A percentile compares a stretch with the other conserved stretches of the same genome.
Evolutionary conservation across 2,888 invertebrate species (phyloP).

Genomic region (Anthophora plumipes): DNA sequence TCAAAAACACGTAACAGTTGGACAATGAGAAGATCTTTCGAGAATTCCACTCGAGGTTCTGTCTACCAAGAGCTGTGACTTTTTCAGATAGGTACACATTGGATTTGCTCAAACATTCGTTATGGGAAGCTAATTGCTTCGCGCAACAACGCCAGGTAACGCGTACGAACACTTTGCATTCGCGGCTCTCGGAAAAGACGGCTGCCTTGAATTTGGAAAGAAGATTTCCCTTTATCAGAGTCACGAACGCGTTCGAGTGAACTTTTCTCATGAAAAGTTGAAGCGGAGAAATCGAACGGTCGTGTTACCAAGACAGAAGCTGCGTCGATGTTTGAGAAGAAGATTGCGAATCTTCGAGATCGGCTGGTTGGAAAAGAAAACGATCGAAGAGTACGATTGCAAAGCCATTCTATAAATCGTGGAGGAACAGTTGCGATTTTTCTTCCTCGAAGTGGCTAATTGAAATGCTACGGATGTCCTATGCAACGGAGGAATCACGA

Average conservation of each 20-base stretch:
- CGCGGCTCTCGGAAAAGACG: background rate
- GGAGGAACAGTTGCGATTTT: conserved; percentile 32
- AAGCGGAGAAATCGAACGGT: no score
- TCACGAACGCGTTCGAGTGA: no score
- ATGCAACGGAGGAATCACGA: conserved; percentile 57
- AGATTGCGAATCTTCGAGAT: background rate
- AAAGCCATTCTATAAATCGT: background rate
- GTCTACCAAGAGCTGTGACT: background rate
- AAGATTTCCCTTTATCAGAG: no score
- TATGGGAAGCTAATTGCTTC: background rate
- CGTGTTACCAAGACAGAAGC: no score
- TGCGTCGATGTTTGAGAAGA: no score
- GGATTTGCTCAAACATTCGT: background rate
- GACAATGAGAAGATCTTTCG: background rate
- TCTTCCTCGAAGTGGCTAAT: conserved; percentile 43
- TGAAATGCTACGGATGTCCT: conserved; percentile 59
- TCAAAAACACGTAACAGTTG: background rate
- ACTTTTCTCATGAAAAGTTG: no score
- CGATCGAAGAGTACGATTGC: background rate
- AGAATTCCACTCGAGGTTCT: conserved; percentile 5
- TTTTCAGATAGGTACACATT: background rate
- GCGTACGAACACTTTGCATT: background rate
- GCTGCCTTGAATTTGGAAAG: no score
- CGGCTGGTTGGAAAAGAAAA: background rate
- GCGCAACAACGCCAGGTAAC: background rate